Conservation (phyloP, 2,888 invertebrate genomes). For the Keiferia lycopersicella region DNA sequence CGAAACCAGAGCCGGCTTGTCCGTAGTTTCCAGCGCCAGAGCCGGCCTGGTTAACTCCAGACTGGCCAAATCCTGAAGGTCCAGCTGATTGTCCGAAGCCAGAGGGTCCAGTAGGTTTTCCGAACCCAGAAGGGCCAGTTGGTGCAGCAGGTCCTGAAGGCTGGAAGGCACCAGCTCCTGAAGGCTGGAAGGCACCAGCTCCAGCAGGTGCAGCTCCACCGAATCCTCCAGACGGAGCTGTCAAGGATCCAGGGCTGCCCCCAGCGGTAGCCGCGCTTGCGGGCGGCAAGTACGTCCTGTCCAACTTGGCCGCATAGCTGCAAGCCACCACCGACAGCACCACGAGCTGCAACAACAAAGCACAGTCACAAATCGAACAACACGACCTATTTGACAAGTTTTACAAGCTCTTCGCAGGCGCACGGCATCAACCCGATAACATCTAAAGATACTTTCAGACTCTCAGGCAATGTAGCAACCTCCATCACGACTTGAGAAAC, state of each 20-base stretch:
- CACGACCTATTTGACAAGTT: neutral
- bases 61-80: slow-evolving; percentile 27
- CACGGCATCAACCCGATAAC: neutral
- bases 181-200: slow-evolving; percentile 21
- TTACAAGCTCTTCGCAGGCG: neutral
- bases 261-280: slow-evolving; percentile 65
- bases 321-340: slow-evolving; percentile 65
- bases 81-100: slow-evolving; percentile 32
- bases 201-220: neutral
- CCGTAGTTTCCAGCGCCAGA: slow-evolving; percentile 24
- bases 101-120: slow-evolving; percentile 31
- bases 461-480: slow-evolving; percentile 18
- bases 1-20: slow-evolving; percentile 25
- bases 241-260: slow-evolving; percentile 66
- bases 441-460: slow-evolving; percentile 15
- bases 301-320: slow-evolving; percentile 70
- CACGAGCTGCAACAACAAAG: slow-evolving; percentile 60
- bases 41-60: slow-evolving; percentile 1
- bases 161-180: slow-evolving; percentile 9
- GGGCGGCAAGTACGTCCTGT: slow-evolving; percentile 73
- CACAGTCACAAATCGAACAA: slow-evolving; percentile 21
- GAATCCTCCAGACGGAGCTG: slow-evolving; percentile 47
- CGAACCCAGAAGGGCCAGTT: slow-evolving; percentile 36
- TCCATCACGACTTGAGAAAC: slow-evolving; percentile 14
- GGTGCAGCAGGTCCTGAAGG: slow-evolving; percentile 20